Evolutionary conservation across 2,888 invertebrate genomes (phyloP), one percentile per base, ranked within the genome.

Genomic region (Dicranocentrus wangi): DNA sequence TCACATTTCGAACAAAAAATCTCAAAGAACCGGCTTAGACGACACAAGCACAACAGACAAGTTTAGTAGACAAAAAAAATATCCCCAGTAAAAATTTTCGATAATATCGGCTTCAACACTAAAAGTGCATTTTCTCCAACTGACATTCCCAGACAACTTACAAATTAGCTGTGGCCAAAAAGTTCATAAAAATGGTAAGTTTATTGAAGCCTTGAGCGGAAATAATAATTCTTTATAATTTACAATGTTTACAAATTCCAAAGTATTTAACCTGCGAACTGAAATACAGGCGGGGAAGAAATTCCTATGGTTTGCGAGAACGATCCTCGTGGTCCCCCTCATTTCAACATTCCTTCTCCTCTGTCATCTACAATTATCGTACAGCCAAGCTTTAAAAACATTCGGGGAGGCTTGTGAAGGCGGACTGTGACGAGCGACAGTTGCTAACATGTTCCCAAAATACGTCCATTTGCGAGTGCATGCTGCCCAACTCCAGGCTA

Each of bases 371-470:
- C 70, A 73, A 61, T 63, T 61, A 69, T 47, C 81, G 21, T 73
- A 61, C 19, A 68, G 28, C 17, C 81, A 81, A 61, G 75, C 71
- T 39, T 69, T 79, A 32, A 80, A 80, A 80, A 53, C 82, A 8
- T 75, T 69, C 27, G 81, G 81, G 10, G 84, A 83, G n/a, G 2
- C 51, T 42, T 82, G 84, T 32, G 81, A 81, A n/a, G 15, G 73
- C 60, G 8, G 82, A 84, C 61, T 84, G 84, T 75, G 82, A 84
- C 72, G 83, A 83, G 32, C 66, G 82, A 13, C 60, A 75, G 25
- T 80, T 82, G 27, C 53, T 82, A 23, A 55, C 65, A 2, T 84
- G 84, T 47, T 72, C 72, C 51, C 58, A 63, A 53, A 77, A 79
- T 17, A 75, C 78, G 8, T 81, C 71, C 1, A 27, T 82, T 47